Conservation (phyloP, 1,140 invertebrate species). For the Lepidurus packardi region DNA sequence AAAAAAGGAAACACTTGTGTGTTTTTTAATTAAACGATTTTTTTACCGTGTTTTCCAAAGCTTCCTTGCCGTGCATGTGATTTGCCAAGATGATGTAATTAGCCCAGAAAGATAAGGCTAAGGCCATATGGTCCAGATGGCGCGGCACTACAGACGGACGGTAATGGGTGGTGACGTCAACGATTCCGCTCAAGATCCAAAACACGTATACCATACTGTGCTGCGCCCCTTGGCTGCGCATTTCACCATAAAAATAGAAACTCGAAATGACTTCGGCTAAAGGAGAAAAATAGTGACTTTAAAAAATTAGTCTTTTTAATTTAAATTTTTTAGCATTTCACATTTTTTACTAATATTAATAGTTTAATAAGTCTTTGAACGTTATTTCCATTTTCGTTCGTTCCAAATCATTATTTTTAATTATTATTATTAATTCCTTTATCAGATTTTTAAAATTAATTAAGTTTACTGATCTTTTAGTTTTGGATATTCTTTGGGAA, state of each 20-base stretch:
- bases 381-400: no score
- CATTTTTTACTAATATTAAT: not conserved
- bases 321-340: not conserved
- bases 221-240: not conserved
- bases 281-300: not conserved
- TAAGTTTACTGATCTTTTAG: no score
- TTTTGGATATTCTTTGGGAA: no score
- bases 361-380: not conserved
- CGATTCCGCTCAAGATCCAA: not conserved
- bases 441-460: no score
- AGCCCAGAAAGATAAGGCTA: not conserved
- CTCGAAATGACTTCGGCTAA: slow-evolving; percentile 8
- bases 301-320: not conserved
- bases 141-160: not conserved
- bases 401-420: no score
- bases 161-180: not conserved
- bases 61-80: slow-evolving; percentile 13
- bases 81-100: not conserved
- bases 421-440: no score
- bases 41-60: not conserved
- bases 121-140: not conserved
- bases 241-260: slow-evolving; percentile 4
- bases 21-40: not conserved
- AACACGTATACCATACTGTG: slow-evolving; percentile 14
- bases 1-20: not conserved